These are phyloP conservation scores for Heteromyza rotundicornis DNA, from an alignment of 2,888 invertebrate species.

Conservation along the genomic window DNA sequence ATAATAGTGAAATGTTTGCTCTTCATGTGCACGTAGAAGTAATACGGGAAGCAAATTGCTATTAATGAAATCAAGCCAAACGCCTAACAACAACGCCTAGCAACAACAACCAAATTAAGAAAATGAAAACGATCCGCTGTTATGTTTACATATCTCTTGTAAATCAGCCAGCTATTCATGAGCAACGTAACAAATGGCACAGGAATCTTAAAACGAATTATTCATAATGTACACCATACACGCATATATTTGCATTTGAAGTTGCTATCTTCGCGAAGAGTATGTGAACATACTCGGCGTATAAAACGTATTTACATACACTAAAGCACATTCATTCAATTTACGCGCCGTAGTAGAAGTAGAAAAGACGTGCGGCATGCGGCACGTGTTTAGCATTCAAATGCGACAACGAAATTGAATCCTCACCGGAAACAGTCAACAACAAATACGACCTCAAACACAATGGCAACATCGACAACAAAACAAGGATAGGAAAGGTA, in stretches of 20 bases:
- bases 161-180: too few species aligned
- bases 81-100: too few species aligned
- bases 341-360: constrained; percentile 35
- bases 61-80: too few species aligned
- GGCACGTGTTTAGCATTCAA: constrained; percentile 45
- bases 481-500: constrained; percentile 6
- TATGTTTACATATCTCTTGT: too few species aligned
- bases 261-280: not conserved
- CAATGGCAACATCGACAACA: not conserved
- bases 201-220: constrained; percentile 49
- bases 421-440: not conserved
- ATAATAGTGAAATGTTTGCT: too few species aligned
- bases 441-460: constrained; percentile 26
- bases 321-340: constrained; percentile 11
- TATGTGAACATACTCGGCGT: constrained; percentile 27
- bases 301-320: constrained; percentile 37
- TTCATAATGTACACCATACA: constrained; percentile 52
- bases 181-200: constrained; percentile 13
- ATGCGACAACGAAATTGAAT: constrained; percentile 24
- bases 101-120: too few species aligned
- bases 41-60: too few species aligned
- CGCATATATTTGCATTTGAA: constrained; percentile 50
- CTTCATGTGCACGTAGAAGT: too few species aligned
- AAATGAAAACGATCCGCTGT: too few species aligned
- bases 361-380: constrained; percentile 44